These are phyloP conservation scores for Neodiprion virginianus DNA, from an alignment of 1,140 invertebrate genomes.

Conservation along the genomic window DNA sequence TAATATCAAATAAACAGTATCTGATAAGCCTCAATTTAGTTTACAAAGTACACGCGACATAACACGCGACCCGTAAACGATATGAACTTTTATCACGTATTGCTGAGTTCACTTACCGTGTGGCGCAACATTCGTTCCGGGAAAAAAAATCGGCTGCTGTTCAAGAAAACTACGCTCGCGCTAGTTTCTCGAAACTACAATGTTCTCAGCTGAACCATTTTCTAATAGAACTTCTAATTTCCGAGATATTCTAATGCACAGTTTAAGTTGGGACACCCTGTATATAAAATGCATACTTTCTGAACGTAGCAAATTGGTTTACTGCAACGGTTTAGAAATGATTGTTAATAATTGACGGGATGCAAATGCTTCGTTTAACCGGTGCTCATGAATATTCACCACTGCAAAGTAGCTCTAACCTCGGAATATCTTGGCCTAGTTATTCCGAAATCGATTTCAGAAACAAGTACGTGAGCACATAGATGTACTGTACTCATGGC, in stretches of 20 bases:
- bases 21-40: too few relatives aligned
- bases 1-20: too few relatives aligned
- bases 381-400: background rate
- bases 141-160: too few relatives aligned
- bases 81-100: too few relatives aligned
- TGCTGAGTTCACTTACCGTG: too few relatives aligned
- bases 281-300: too few relatives aligned
- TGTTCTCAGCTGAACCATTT: background rate
- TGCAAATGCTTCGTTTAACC: constrained; percentile 2
- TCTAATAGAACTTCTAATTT: background rate
- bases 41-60: too few relatives aligned
- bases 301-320: too few relatives aligned
- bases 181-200: background rate
- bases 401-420: background rate
- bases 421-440: background rate
- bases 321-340: background rate
- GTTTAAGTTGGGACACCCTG: background rate
- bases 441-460: background rate
- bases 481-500: too few relatives aligned
- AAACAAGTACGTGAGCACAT: too few relatives aligned
- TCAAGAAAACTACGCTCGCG: too few relatives aligned
- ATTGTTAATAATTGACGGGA: background rate
- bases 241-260: background rate
- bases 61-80: too few relatives aligned
- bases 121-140: background rate